Evolutionary conservation across 2,113 vertebrate species (phyloP), one percentile per base, ranked within the genome.

Genomic region (Sapajus apella): DNA sequence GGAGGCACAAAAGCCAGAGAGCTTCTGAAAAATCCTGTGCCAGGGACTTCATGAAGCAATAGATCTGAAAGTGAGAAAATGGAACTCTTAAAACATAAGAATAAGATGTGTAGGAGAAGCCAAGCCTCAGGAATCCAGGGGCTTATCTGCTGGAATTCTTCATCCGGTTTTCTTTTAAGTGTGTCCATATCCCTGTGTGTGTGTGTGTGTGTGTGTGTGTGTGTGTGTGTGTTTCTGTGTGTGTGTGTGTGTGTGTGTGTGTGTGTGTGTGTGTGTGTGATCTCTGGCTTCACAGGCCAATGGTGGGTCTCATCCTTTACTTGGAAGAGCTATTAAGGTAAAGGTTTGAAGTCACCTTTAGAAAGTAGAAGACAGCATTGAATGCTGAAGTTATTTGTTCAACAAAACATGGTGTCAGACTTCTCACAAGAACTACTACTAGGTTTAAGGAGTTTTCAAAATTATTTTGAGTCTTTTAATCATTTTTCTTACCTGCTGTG

Each of bases 401-500:
- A 68, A 45, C 17, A 91, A 95, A 93, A 83, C 5, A 3, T 27
- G 12, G 6, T 93, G 87, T 61, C n/a, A 83, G 80, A 73, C 4
- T 32, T 93, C 58, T 87, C 79, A 40, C 35, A 45, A 58, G 45
- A 91, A 73, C 40, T 30, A 16, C 40, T 30, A 16, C 14, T 73
- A 70, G 25, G 52, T n/a, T 91, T 58, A 79, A 86, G 30, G 32
- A 86, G 8, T 76, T 84, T 47, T 72, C 2, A 1, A 61, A 92
- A 85, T 73, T 82, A 81, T 93, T 93, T 79, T 93, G 73, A 88
- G 64, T 92, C 14, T 47, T 97, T 94, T 52, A 94, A 70, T 82
- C 72, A 83, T 95, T 86, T 91, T 82, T 96, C 56, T 47, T 90
- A 90, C n/a, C 5, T 37, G n/a, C 83, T 91, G 50, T 21, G 3